Conservation (phyloP, 2,113 vertebrate species). For the Panthera tigris region DNA sequence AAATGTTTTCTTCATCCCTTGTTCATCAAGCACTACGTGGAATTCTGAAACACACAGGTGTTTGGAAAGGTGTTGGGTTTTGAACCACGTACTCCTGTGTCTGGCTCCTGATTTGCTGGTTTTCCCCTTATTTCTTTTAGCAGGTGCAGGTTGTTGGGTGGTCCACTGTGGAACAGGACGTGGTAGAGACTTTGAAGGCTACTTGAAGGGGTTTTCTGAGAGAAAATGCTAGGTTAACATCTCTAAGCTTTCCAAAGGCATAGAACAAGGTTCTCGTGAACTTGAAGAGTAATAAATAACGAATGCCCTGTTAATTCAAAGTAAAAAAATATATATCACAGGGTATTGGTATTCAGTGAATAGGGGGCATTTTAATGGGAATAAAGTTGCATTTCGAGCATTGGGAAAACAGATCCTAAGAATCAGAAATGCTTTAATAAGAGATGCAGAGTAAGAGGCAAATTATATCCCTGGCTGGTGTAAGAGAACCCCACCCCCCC, state of each 20-base stretch:
- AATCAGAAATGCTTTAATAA: not conserved
- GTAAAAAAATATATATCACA: not conserved
- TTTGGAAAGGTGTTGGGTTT: rapidly evolving
- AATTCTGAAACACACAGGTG: rapidly evolving
- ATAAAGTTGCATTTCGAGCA: not conserved
- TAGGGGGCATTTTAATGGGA: not conserved
- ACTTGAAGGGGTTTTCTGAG: not conserved
- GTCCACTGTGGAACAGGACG: rapidly evolving
- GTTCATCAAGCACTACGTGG: rapidly evolving
- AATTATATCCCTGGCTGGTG: not conserved
- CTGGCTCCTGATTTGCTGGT: not conserved
- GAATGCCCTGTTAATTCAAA: not conserved
- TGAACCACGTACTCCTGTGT: rapidly evolving
- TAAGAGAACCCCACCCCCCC: not conserved
- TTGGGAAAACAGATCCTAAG: not conserved
- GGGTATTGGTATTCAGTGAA: not conserved
- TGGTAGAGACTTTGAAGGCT: rapidly evolving
- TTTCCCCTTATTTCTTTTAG: not conserved
- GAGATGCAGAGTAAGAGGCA: not conserved
- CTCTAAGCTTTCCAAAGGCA: not conserved
- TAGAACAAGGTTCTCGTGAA: not conserved
- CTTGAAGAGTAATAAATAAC: not conserved
- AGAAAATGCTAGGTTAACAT: no score
- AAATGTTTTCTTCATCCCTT: not conserved
- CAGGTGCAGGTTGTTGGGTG: rapidly evolving